A percentile compares a stretch with the other conserved stretches of the same genome.
These are phyloP conservation scores for Astatotilapia flaviijosephi DNA, from an alignment of 2,113 vertebrate genomes.

Conservation along the genomic window DNA sequence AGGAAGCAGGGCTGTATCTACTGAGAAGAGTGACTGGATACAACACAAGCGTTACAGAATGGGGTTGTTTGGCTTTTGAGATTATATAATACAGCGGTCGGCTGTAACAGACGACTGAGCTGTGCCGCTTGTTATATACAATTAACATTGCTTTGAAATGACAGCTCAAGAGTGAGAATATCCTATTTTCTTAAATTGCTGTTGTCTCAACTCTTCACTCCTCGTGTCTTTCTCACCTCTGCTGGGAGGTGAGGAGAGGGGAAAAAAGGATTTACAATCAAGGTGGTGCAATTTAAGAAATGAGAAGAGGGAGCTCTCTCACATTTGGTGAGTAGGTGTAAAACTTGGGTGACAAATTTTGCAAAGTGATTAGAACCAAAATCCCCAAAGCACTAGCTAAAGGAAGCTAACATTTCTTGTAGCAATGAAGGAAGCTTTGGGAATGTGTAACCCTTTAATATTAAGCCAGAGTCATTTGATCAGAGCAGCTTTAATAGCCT, in stretches of 20 bases:
- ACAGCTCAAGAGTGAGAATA: not conserved
- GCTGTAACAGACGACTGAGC: not conserved
- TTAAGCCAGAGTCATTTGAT: not conserved
- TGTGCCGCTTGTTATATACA: not conserved
- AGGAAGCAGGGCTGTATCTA: not conserved
- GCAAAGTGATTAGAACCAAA: not conserved
- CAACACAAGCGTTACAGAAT: not conserved
- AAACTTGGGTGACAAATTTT: not conserved
- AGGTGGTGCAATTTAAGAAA: not conserved
- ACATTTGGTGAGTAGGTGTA: not conserved
- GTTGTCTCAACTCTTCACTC: not conserved
- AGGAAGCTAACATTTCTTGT: rapidly evolving
- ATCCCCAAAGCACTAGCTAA: not conserved
- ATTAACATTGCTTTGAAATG: not conserved
- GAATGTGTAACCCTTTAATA: not conserved
- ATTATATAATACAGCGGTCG: not conserved
- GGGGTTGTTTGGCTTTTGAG: not conserved
- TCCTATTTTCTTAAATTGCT: not conserved
- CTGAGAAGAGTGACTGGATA: not conserved
- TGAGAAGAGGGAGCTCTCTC: not conserved
- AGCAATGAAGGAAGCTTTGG: not conserved
- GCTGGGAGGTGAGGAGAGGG: not conserved
- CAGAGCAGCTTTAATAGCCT: not conserved
- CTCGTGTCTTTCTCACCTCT: not conserved
- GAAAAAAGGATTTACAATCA: not conserved